Evolutionary conservation across 2,888 invertebrate genomes (phyloP).

Genomic region (Caenorhabditis sp.): DNA sequence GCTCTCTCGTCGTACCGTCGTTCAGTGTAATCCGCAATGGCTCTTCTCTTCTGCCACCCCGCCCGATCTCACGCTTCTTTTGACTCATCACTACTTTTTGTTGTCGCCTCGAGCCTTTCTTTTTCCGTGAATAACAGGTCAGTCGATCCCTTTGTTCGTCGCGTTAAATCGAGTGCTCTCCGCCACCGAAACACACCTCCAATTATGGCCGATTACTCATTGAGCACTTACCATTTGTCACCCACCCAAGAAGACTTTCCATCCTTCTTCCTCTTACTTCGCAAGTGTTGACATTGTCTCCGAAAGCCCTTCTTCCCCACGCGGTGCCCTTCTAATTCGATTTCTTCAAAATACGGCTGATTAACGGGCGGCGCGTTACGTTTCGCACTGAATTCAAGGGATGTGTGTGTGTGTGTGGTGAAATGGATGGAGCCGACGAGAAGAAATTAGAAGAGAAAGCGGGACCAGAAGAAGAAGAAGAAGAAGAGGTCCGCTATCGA

Average conservation of each 20-base stretch:
- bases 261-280: conserved; percentile 4
- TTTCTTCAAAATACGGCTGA: conserved; percentile 49
- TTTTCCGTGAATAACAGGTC: background rate
- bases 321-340: conserved; percentile 49
- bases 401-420: background rate
- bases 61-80: conserved; percentile 23
- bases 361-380: conserved; percentile 22
- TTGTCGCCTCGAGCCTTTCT: background rate
- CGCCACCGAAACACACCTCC: conserved; percentile 18
- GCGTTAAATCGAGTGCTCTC: conserved; percentile 22
- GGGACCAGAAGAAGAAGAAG: conserved; percentile 21
- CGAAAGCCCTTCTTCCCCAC: background rate
- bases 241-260: background rate
- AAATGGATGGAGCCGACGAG: too few relatives aligned
- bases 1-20: conserved; percentile 26
- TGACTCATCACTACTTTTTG: conserved; percentile 17
- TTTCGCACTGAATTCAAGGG: conserved; percentile 11
- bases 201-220: conserved; percentile 30
- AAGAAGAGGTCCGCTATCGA: conserved; percentile 40
- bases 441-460: background rate
- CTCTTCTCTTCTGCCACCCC: conserved; percentile 2
- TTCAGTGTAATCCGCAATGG: conserved; percentile 46
- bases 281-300: conserved; percentile 30
- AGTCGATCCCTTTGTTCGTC: conserved; percentile 25
- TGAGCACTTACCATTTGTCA: conserved; percentile 49